Base-by-base conservation (phyloP, 92 coral and sea anemone genomes). In the Galaxea fascicularis region DNA sequence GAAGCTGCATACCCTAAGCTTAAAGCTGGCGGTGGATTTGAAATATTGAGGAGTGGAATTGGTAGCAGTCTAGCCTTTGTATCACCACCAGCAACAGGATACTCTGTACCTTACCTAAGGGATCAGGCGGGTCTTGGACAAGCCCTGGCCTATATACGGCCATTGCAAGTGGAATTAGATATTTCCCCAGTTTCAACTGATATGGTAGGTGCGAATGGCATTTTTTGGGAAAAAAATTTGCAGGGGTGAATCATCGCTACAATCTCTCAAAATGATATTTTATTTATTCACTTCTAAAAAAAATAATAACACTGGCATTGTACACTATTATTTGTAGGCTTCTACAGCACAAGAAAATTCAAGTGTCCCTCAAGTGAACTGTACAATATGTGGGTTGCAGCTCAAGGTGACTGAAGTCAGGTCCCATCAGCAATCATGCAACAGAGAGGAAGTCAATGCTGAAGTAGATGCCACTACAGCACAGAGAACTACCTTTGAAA, bases 141-240 rank as follows among this genome's bases (percentile, higher is more conserved):
- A 68, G 89, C 92, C 62, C 76, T 89, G 59, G 92, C 89, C 77
- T 89, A 83, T 63, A 21, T 89, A 26, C 59, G 82, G 58, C 89
- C 92, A 71, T 71, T 84, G 65, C 89, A 89, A 59, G 66, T 8
- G 65, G 77, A 82, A 80, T 57, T 82, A 20, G 91, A 82, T 64
- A 71, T 60, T 73, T 73, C 87, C 49, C 87, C 80, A 22, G 51
- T 74, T 74, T 74, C 12, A 54, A 54, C 13, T 74, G 65, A 74
- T 28, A 74, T 54, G 66, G 79, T 74, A 54, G 18, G 66, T 74
- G 26, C 64, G 21, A 51, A 54, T 74, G 17, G 51, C 79, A 73
- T 73, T 73, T 72, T 22, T 11, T 25, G 59, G 59, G 16, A 0
- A 71, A 73, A 73, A 73, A 51, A 73, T 25, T 49, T 73, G 78